These are phyloP conservation scores for Candidula unifasciata DNA, from an alignment of 2,888 invertebrate genomes.

Conservation along the genomic window DNA sequence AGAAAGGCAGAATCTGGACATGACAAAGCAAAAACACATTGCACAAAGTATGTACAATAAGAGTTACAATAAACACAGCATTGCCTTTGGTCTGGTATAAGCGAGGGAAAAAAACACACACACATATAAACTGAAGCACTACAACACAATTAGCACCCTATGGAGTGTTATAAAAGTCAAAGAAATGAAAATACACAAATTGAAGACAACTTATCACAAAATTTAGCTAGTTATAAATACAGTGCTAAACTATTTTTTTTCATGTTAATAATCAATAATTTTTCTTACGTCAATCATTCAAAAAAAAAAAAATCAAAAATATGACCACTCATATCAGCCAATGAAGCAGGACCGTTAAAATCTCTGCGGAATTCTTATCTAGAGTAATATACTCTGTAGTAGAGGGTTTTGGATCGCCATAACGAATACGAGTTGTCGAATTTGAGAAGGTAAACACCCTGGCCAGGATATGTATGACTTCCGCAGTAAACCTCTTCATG, in stretches of 20 bases:
- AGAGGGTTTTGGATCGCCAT: constrained; percentile 99
- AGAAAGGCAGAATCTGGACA: too few relatives aligned
- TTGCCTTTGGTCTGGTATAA: neutral
- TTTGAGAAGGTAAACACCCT: constrained; percentile 97
- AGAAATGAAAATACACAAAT: neutral
- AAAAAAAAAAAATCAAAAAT: too few relatives aligned
- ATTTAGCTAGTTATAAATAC: constrained; percentile 21
- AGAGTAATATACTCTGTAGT: constrained; percentile 97
- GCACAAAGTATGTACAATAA: too few relatives aligned
- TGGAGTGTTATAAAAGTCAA: constrained; percentile 11
- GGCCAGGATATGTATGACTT: constrained; percentile 96
- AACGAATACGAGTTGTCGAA: constrained; percentile 99
- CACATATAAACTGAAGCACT: constrained; percentile 7
- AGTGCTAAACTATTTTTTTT: constrained; percentile 18
- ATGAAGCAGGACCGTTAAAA: constrained; percentile 6
- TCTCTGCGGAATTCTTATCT: constrained; percentile 59
- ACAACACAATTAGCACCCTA: neutral
- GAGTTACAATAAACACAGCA: neutral
- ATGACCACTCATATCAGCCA: neutral
- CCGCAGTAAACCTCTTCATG: constrained; percentile 98
- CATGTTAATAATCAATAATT: neutral
- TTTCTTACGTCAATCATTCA: neutral
- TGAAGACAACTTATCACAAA: constrained; percentile 17
- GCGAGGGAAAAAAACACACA: neutral
- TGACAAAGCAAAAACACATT: too few relatives aligned